Percentiles rank a stretch among this genome's conserved stretches.
These are phyloP conservation scores for Cydia strobilella DNA, from an alignment of 1,140 invertebrate genomes.

Conservation along the genomic window DNA sequence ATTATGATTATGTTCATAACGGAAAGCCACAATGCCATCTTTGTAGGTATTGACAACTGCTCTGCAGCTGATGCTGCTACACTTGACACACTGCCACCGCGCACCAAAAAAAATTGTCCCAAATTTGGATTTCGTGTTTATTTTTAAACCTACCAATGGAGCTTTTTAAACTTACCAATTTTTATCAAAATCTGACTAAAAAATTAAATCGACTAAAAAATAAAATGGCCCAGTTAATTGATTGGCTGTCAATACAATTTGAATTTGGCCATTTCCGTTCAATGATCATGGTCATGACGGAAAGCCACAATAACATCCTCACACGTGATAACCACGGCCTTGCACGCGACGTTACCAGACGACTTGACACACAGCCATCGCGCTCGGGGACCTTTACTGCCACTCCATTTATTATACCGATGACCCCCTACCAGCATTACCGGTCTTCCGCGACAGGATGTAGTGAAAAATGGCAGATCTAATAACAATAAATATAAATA, in stretches of 20 bases:
- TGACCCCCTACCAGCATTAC: not conserved
- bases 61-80: not conserved
- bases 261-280: not conserved
- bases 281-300: not conserved
- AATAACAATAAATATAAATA: not conserved
- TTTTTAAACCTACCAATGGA: too few relatives aligned
- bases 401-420: constrained; percentile 10
- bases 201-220: too few relatives aligned
- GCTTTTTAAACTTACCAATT: too few relatives aligned
- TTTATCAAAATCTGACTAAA: too few relatives aligned
- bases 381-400: not conserved
- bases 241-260: too few relatives aligned
- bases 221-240: too few relatives aligned
- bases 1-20: constrained; percentile 9
- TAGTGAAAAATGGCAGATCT: not conserved
- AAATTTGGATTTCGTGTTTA: too few relatives aligned
- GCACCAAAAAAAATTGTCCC: too few relatives aligned
- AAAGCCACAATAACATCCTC: not conserved
- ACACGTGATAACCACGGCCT: constrained; percentile 4
- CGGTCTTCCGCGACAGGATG: not conserved
- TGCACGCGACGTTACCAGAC: not conserved
- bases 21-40: not conserved
- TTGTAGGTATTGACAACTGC: not conserved
- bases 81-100: not conserved
- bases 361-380: not conserved